Conservation (phyloP, 2,797 vertebrate species). For the Liasis olivaceus region DNA sequence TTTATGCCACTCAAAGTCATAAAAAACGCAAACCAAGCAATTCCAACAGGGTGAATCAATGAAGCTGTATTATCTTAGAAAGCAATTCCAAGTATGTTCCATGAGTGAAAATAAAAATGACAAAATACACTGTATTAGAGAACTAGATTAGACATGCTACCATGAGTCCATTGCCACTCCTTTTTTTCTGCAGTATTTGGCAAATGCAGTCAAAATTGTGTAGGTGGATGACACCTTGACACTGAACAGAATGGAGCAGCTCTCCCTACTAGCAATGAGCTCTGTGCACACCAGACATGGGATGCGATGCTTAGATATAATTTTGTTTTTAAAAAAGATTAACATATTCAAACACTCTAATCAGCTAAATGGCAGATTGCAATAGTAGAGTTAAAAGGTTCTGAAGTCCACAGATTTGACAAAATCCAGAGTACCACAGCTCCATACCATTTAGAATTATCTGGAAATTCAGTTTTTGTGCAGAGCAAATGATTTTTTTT, state of each 20-base stretch:
- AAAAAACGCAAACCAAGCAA: background rate
- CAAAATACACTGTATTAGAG: background rate
- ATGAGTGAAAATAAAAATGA: conserved; percentile 24
- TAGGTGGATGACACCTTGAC: background rate
- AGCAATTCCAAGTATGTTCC: background rate
- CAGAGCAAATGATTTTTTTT: conserved; percentile 31
- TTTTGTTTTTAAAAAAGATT: background rate
- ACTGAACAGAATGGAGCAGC: background rate
- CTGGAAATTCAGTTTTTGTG: conserved; percentile 28
- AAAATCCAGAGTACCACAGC: conserved; percentile 18
- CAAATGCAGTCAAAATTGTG: background rate
- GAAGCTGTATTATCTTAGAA: conserved; percentile 3
- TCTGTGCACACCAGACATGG: background rate
- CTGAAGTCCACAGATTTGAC: conserved; percentile 4
- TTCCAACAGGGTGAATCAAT: background rate
- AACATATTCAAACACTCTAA: background rate
- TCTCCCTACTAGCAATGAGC: background rate
- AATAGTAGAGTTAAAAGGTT: background rate
- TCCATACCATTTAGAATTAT: conserved; percentile 43
- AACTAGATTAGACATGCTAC: background rate
- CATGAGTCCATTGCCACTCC: background rate
- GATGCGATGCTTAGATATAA: background rate
- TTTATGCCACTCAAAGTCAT: background rate
- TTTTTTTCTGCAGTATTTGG: background rate
- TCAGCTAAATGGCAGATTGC: background rate